phyloP scores from a whole-genome alignment of 2,797 vertebrate genomes.

The Mionectes olivaceus region DNA sequence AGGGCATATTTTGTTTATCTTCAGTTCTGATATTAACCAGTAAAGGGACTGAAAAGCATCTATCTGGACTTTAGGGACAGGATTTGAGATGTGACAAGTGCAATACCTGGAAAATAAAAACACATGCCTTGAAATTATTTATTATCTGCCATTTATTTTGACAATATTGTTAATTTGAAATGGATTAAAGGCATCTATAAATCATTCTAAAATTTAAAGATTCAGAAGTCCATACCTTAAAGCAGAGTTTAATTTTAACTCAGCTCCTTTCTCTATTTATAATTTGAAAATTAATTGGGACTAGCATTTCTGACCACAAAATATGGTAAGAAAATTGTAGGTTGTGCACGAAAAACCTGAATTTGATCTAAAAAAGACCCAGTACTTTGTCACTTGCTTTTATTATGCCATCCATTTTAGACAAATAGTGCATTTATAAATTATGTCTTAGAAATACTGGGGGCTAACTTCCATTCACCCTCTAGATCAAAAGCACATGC shows the following conservation, averaged over 20 bases:
- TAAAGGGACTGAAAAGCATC: slow-evolving; percentile 41
- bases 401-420: slow-evolving; percentile 1
- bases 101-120: slow-evolving; percentile 56
- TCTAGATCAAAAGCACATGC: slow-evolving; percentile 23
- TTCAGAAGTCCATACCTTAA: background rate
- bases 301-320: slow-evolving; percentile 9
- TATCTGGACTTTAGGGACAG: slow-evolving; percentile 32
- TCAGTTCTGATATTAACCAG: slow-evolving; percentile 61
- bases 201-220: slow-evolving; percentile 5
- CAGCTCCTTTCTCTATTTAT: background rate
- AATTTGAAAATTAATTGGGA: slow-evolving; percentile 14
- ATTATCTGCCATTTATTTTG: background rate
- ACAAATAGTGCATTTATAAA: slow-evolving; percentile 27
- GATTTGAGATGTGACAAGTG: slow-evolving; percentile 48
- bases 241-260: background rate
- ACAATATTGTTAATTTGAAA: slow-evolving; percentile 12
- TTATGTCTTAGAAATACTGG: background rate
- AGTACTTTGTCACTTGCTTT: slow-evolving; percentile 33
- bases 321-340: slow-evolving; percentile 9
- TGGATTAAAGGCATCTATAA: slow-evolving; percentile 13
- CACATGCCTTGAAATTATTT: slow-evolving; percentile 12
- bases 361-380: background rate
- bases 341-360: background rate
- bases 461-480: background rate
- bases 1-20: slow-evolving; percentile 73